phyloP scores from a whole-genome alignment of 1,140 invertebrate genomes.

The Camponotus pennsylvanicus region DNA sequence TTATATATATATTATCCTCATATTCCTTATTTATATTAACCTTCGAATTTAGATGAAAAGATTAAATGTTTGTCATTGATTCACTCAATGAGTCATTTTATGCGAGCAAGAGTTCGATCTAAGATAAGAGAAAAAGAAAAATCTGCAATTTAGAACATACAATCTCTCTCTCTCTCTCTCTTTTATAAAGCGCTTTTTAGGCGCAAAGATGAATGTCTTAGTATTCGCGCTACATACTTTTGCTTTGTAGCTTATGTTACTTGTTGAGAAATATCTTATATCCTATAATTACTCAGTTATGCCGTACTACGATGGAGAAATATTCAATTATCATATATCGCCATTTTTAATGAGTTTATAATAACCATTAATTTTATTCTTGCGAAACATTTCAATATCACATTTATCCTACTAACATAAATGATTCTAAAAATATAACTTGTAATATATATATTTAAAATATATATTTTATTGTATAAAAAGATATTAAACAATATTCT shows the following conservation, averaged over 20 bases:
- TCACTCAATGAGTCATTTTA: background rate
- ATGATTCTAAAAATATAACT: background rate
- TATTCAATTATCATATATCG: background rate
- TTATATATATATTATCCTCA: background rate
- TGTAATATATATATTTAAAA: too few species aligned
- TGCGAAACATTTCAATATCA: background rate
- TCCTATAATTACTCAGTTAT: background rate
- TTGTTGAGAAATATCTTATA: background rate
- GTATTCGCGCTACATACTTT: background rate
- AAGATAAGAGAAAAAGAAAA: background rate
- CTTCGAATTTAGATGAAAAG: background rate
- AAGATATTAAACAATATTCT: too few species aligned
- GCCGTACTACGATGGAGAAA: background rate
- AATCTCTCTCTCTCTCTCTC: background rate
- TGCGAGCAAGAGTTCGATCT: background rate
- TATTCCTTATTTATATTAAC: too few species aligned
- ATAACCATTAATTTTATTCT: background rate
- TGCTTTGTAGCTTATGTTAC: background rate
- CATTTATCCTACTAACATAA: background rate
- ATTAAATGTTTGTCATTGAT: background rate
- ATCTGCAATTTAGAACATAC: slow-evolving; percentile 5
- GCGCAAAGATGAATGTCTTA: background rate
- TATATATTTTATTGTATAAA: too few species aligned
- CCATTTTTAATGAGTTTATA: slow-evolving; percentile 3
- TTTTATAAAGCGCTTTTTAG: background rate